phyloP scores from a whole-genome alignment of 2,888 invertebrate species.

The Eupithecia inturbata region DNA sequence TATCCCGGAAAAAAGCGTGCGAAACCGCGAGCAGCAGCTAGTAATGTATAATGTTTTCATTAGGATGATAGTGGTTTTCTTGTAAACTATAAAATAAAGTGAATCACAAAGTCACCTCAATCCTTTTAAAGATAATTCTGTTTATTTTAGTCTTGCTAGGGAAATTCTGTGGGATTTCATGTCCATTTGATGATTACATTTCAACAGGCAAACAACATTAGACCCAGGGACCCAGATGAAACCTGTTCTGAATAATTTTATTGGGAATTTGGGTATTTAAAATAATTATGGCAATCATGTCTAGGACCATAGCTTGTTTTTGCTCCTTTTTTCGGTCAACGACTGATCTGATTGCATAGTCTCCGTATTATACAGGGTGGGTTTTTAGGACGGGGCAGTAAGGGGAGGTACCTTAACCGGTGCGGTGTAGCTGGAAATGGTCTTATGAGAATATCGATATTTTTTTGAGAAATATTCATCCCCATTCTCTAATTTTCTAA shows the following conservation, averaged over 20 bases:
- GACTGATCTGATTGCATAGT: not conserved
- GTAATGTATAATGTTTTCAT: too few species aligned
- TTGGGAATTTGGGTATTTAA: not conserved
- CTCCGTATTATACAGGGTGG: too few species aligned
- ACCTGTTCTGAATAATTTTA: slow-evolving; percentile 18
- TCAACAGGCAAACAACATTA: slow-evolving; percentile 17
- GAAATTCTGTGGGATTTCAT: slow-evolving; percentile 30
- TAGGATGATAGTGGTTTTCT: not conserved
- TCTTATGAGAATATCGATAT: too few species aligned
- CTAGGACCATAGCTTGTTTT: slow-evolving; percentile 5
- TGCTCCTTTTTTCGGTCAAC: not conserved
- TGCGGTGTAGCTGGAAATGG: too few species aligned
- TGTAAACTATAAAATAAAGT: not conserved
- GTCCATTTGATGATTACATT: slow-evolving; percentile 42
- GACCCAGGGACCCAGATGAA: slow-evolving; percentile 10
- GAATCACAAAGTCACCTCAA: not conserved
- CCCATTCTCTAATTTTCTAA: too few species aligned
- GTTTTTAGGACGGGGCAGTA: too few species aligned
- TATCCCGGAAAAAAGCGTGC: too few species aligned
- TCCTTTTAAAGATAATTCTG: slow-evolving; percentile 3
- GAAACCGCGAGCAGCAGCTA: too few species aligned
- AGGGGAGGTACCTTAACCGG: too few species aligned
- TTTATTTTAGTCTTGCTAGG: slow-evolving; percentile 14
- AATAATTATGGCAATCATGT: not conserved
- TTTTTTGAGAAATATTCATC: too few species aligned